Base-by-base conservation (phyloP, 1,140 invertebrate species). In the Leptinotarsa texana region DNA sequence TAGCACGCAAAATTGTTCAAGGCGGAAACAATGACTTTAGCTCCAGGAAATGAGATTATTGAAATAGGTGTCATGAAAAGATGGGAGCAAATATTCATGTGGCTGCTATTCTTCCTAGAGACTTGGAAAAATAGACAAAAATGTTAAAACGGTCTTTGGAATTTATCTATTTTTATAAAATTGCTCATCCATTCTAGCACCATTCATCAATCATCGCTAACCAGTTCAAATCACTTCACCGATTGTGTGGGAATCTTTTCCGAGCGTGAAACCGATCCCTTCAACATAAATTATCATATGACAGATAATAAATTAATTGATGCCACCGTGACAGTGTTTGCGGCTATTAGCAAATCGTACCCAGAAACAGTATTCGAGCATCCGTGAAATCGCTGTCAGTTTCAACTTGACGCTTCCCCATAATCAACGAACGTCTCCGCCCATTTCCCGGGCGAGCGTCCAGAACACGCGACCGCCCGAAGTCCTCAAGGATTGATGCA, bases 321-420 rank as follows among this genome's bases (percentile, higher is more conserved):
- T 62, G 73, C 68, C 75, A 75, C 71, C 67, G 47, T 73, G 69
- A 76, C 68, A 72, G 69, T 67, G 75, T 66, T 17, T 47, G 48
- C 72, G 69, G 63, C 67, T 69, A 72, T 75, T 77, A 79, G 75
- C 74, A 75, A 77, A 77, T 77, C 62, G 72, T 65, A 63, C 74
- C 73, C 73, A 74, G 57, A 76, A 72, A 74, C 71, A 49, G 57
- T 62, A 70, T 67, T 78, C 79, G 74, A 80, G 72, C 66, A 77
- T 73, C 77, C 77, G 79, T 80, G 75, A 80, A 80, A 80, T 80
- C 76, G 69, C 65, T 27, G 61, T 22, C 63, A 73, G 48, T 75
- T 70, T 70, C 73, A 73, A 75, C 73, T 78, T 78, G 77, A 80
- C 77, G 78, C 77, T 77, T 78, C 77, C 70, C 49, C 77, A 22